Base-by-base conservation (phyloP, 2,797 vertebrate genomes). In the Aulostomus chinensis region DNA sequence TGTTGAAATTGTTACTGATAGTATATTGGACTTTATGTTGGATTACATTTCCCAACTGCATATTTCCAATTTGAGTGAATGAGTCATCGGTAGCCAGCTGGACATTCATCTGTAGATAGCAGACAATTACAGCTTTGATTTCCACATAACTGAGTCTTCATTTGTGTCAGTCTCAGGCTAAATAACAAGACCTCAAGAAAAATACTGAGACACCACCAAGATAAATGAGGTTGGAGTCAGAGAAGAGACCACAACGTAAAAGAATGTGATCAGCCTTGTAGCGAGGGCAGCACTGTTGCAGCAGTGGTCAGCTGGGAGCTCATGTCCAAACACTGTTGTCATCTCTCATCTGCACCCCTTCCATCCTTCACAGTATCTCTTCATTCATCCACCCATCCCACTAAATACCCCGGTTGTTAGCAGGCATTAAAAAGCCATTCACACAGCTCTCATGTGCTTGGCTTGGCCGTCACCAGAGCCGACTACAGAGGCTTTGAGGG, bases 401-500 rank as follows among this genome's bases (percentile, higher is more conserved):
- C 65, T 78, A 80, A 88, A 85, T 61, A 65, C 73, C 48, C 58
- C 10, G 67, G 68, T 76, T 88, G 84, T 89, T 91, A 86, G 77
- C 79, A 68, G 67, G 86, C 81, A 87, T 91, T 91, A 88, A 90
- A 88, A 88, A 86, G 72, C 68, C 81, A 88, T 90, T 90, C 76
- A 46, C 83, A 78, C 86, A 59, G 56, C 42, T 68, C 71, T 73
- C 67, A 50, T 78, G 83, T 87, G 85, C 82, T 86, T 83, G 67
- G 68, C 49, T 85, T 90, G 86, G 89, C 86, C 58, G 33, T 68
- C 75, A 78, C 48, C 58, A 69, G 38, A 51, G 73, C 70, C 54
- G 65, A 71, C 74, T 81, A 46, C 58, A 77, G 68, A 70, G 80
- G 45, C 72, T 71, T 68, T 63, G 68, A 68, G 54, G 15, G 64